Evolutionary conservation across 2,797 vertebrate species (phyloP), one percentile per base, ranked within the genome.

Genomic region (Hipposideros larvatus): DNA sequence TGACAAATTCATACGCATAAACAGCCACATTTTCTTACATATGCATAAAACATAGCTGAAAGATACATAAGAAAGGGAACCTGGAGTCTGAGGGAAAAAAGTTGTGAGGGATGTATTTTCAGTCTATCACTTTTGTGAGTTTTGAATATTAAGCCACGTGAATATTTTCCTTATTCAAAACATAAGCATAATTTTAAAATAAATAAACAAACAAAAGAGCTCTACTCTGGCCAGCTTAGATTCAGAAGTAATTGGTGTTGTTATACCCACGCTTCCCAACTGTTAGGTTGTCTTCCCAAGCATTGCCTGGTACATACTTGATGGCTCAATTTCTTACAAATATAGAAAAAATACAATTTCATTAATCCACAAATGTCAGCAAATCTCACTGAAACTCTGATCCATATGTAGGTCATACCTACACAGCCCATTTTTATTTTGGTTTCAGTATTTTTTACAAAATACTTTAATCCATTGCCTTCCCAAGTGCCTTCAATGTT

Each of bases 101-200:
- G 5, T 24, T 41, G 4, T 77, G 43, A 87, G 28, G 11, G 8
- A 88, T 75, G 75, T 28, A 5, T 53, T 66, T 87, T 46, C 28
- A 41, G 48, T 61, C 2, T 71, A 28, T 59, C 53, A 63, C 11
- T 85, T 68, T 84, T 84, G 57, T 55, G 48, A 28, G 13, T 59
- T 68, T 59, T 82, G 7, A 89, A 46, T 85, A 65, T 75, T 95
- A 88, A 96, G 57, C 22, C 22, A 57, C 4, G 2, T 28, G 57
- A 89, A 24, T 37, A 1, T 59, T 87, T 89, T 59, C 41, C 16
- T 83, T 88, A 65, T 65, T 88, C 28, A 73, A 75, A 78, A 78
- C 66, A 87, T 9, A 82, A 85, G 80, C 53, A 31, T 28, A 71
- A 65, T 86, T 78, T 59, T 26, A 92, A 92, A 79, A 61, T 63